Evolutionary conservation across 2,888 invertebrate species (phyloP), one percentile per base, ranked within the genome.

Genomic region (Epinotia demarniana): DNA sequence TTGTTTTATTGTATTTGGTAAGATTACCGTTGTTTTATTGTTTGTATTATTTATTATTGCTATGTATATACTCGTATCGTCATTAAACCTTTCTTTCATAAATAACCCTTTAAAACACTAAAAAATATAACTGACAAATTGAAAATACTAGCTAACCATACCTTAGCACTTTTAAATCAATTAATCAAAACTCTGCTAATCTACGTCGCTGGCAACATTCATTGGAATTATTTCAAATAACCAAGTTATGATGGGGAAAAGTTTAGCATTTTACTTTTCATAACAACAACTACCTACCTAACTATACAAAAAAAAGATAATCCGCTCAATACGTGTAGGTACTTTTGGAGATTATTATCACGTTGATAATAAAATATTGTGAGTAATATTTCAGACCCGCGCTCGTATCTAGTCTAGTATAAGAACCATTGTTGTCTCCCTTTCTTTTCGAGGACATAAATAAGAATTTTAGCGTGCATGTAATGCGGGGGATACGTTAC

Each of bases 381-480:
- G 62, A 33, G 33, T 33, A 70, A 18, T 63, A 57, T 64, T 72
- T 57, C 13, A 16, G 57, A 23, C 43, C 55, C 72, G 13, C 39
- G 46, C n/a, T 63, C 43, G 43, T 57, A 64, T 64, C 64, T 27
- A 46, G 46, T 46, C 64, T 27, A 49, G 64, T 73, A 67, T 53
- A 60, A 60, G 57, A 62, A 75, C 58, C 63, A 79, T 81, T 83
- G 80, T 82, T 82, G 81, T 85, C 81, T 81, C 82, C 83, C 82
- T 81, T 79, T 81, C 78, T 73, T 66, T 66, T 73, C 66, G 60
- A 82, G 81, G 84, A 87, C 85, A 90, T 90, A 90, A 90, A 90
- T 90, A 90, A 90, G 90, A 89, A 87, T 90, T 89, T 90, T 87
- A 88, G 89, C 87, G 83, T 80, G 82, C 80, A 82, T 82, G 84